Evolutionary conservation across 1,140 invertebrate species (phyloP), one percentile per base, ranked within the genome.

Genomic region (Philaenus spumarius): DNA sequence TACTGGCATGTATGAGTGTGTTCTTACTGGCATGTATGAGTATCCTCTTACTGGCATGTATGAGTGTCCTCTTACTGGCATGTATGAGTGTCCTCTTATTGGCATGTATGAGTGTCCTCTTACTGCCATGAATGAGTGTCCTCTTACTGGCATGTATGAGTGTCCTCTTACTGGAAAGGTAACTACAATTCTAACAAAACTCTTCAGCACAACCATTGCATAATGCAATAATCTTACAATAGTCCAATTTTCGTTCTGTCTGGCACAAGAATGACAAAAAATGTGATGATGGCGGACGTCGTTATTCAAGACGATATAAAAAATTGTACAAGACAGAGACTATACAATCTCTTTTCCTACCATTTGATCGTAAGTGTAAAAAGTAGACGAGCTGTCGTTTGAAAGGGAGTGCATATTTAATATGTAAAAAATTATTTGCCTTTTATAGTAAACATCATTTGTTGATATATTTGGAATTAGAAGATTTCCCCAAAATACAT

Each of bases 151-250:
- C n/a, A n/a, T n/a, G n/a, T n/a, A n/a, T n/a, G n/a, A n/a, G n/a
- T n/a, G n/a, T 22, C 61, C 63, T 55, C 61, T 42, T 30, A 63
- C 58, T 17, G 58, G 58, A 52, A 57, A 63, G 17, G 53, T 54
- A n/a, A 54, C 42, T 39, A 12, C 35, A 14, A 55, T 26, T 14
- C 23, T 1, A 22, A 53, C 47, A 46, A 58, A 62, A 34, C 58
- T 22, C 58, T 58, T 47, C 15, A 30, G 19, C 7, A 42, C 22
- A 62, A 58, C 56, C 12, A 61, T 58, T 7, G 63, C 34, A 59
- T 64, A 62, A 40, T 62, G 62, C 14, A 65, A 22, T 17, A 57
- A 56, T 50, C 26, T 24, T 34, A 65, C 46, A n/a, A 60, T 15
- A n/a, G 50, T 53, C n/a, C 3, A 55, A 17, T 55, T 55, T 22